Conservation (phyloP, 2,797 vertebrate genomes). For the Phylloscopus collybita region DNA sequence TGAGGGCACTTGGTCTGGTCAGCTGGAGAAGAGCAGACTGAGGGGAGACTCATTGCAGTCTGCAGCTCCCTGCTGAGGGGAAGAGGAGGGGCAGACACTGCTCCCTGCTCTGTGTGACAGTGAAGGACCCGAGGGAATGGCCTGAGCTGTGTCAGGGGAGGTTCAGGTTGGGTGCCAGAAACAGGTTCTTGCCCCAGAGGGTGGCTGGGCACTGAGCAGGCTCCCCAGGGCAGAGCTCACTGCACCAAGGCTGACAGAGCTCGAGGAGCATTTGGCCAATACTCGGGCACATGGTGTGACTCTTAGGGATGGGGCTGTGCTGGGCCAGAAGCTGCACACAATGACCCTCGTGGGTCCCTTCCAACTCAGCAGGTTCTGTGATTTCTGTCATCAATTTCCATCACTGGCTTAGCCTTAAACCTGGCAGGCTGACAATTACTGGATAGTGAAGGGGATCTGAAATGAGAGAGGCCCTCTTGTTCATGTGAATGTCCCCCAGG, state of each 20-base stretch:
- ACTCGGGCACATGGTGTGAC: rapidly evolving
- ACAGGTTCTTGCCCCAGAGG: no score
- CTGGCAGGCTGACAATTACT: not conserved
- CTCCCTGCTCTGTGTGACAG: no score
- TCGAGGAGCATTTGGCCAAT: not conserved
- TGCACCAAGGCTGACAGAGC: not conserved
- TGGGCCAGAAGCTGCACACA: not conserved
- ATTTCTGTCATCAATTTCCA: not conserved
- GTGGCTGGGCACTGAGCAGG: no score
- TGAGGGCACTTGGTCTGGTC: no score
- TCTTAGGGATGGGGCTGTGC: not conserved
- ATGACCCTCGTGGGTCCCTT: not conserved
- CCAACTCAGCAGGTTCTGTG: not conserved
- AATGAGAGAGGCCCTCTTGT: not conserved
- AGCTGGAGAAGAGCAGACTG: no score
- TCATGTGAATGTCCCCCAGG: not conserved
- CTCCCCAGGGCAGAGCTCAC: not conserved
- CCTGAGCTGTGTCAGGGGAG: no score
- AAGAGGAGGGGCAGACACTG: no score
- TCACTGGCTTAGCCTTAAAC: not conserved
- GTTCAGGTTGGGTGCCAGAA: no score
- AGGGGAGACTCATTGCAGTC: no score
- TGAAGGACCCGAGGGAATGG: no score
- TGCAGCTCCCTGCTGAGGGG: no score
- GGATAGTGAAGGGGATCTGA: not conserved